Percentiles rank a stretch among this genome's conserved stretches.
These are phyloP conservation scores for Andrena bucephala DNA, from an alignment of 2,888 invertebrate genomes.

Conservation along the genomic window DNA sequence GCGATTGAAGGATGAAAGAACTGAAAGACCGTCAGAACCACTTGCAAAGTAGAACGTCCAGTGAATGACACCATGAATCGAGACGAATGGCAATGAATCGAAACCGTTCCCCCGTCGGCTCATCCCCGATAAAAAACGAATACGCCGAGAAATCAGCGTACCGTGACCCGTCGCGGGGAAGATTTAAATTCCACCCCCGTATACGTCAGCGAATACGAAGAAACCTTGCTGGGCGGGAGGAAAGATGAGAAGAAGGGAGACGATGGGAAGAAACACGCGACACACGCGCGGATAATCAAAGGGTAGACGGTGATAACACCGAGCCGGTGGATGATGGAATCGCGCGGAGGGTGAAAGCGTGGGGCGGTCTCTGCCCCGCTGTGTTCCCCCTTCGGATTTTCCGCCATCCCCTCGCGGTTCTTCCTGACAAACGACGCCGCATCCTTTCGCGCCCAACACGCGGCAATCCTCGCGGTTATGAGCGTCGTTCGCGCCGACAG, in stretches of 20 bases:
- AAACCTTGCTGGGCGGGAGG: not conserved
- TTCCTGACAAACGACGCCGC: slow-evolving; percentile 14
- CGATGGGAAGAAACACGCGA: slow-evolving; percentile 12
- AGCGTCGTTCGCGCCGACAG: slow-evolving; percentile 6
- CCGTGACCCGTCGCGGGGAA: no score
- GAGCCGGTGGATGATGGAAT: not conserved
- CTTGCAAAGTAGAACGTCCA: no score
- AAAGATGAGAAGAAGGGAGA: slow-evolving; percentile 22
- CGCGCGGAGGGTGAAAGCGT: slow-evolving; percentile 2
- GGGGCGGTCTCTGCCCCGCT: slow-evolving; percentile 7
- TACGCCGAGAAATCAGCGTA: not conserved
- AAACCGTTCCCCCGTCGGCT: not conserved
- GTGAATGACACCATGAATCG: slow-evolving; percentile 3
- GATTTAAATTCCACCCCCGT: not conserved
- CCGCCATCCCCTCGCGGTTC: not conserved
- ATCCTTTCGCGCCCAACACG: not conserved
- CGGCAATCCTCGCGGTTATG: not conserved
- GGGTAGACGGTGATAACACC: slow-evolving; percentile 46
- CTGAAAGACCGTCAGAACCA: no score
- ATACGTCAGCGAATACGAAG: slow-evolving; percentile 13
- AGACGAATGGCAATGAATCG: not conserved
- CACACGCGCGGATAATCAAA: slow-evolving; percentile 64
- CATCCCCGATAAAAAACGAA: not conserved
- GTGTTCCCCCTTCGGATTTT: slow-evolving; percentile 38
- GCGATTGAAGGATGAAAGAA: no score